Conservation (phyloP, 2,888 invertebrate species). For the Amphipoea lucens region DNA sequence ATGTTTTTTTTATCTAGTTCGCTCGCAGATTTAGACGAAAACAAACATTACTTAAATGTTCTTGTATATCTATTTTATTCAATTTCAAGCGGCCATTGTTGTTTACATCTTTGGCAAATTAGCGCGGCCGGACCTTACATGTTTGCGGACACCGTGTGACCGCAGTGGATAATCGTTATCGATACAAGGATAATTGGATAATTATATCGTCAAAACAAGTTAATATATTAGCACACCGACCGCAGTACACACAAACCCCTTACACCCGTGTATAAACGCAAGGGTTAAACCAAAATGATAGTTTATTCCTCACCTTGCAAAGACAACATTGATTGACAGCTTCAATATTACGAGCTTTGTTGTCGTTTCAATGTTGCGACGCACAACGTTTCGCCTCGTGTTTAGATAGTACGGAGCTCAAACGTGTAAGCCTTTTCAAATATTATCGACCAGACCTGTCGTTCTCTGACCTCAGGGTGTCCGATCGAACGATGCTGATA, state of each 20-base stretch:
- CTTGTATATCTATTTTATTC: too few relatives aligned
- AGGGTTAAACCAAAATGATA: not conserved
- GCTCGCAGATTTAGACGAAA: too few relatives aligned
- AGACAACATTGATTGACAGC: constrained; percentile 10
- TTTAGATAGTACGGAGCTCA: not conserved
- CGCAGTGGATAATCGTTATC: too few relatives aligned
- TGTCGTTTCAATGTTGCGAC: not conserved
- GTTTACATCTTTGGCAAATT: too few relatives aligned
- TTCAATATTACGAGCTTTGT: constrained; percentile 9
- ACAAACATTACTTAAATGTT: too few relatives aligned
- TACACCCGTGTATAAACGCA: not conserved
- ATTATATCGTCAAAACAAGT: too few relatives aligned
- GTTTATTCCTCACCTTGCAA: not conserved
- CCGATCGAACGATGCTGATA: not conserved
- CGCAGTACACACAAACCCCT: not conserved
- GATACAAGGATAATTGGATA: too few relatives aligned
- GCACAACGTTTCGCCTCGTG: not conserved
- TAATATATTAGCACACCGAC: not conserved
- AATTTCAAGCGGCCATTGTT: too few relatives aligned
- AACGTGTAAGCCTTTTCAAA: not conserved
- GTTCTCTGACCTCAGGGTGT: not conserved
- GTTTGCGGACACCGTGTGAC: too few relatives aligned
- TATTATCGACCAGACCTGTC: not conserved
- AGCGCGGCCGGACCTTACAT: too few relatives aligned
- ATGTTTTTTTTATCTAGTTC: too few relatives aligned